A percentile compares a stretch with the other conserved stretches of the same genome.
phyloP scores from a whole-genome alignment of 2,113 vertebrate species.

The Platycercus adscitus region DNA sequence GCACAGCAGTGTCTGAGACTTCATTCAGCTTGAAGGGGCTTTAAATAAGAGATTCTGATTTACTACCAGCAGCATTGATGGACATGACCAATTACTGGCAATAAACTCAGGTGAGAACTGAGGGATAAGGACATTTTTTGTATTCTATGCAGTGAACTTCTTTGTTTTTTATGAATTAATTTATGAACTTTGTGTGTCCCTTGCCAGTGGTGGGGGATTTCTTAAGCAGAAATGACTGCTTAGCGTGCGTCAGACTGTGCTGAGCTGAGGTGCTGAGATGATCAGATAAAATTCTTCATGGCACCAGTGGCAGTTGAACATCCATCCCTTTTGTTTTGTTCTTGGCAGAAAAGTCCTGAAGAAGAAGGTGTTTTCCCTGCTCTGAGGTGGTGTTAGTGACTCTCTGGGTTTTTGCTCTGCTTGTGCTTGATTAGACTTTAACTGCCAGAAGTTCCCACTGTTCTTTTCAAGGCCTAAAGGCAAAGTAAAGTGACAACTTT shows the following conservation, averaged over 20 bases:
- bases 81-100: not conserved
- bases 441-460: not conserved
- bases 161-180: not conserved
- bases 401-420: not conserved
- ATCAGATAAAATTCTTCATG: constrained; percentile 46
- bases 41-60: constrained; percentile 23
- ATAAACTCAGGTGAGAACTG: not conserved
- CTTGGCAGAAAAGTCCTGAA: not conserved
- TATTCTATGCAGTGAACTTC: not conserved
- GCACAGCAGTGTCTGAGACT: not conserved
- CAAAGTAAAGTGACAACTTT: not conserved
- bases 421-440: not conserved
- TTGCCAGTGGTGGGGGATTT: constrained; percentile 21
- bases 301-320: not conserved
- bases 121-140: not conserved
- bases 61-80: not conserved
- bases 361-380: not conserved
- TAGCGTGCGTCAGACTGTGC: not conserved
- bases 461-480: constrained; percentile 25
- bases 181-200: not conserved
- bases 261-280: constrained; percentile 8
- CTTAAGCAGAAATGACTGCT: constrained; percentile 21
- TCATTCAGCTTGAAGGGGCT: constrained; percentile 7
- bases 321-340: not conserved
- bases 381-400: not conserved